phyloP scores from a whole-genome alignment of 2,888 invertebrate species.

The Ichneumoninae sp. region DNA sequence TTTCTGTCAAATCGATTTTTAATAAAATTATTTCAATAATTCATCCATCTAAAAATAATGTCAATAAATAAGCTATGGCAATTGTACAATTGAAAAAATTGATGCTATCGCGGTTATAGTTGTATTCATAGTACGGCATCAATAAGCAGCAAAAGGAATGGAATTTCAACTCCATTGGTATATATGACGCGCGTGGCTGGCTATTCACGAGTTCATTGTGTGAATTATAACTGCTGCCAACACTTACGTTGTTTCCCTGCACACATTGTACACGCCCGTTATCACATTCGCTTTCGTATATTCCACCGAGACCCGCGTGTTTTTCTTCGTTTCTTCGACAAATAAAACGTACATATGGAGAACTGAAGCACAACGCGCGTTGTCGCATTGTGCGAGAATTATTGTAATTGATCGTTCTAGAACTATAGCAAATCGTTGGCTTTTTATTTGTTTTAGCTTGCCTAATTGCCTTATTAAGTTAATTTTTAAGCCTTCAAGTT shows the following conservation, averaged over 20 bases:
- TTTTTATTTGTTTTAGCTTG: not conserved
- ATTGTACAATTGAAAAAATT: not conserved
- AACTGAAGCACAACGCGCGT: not conserved
- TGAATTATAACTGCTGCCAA: slow-evolving; percentile 61
- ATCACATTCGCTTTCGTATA: slow-evolving; percentile 26
- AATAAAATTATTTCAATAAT: not conserved
- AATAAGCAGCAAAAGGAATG: slow-evolving; percentile 65
- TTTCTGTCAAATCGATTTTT: too few species aligned
- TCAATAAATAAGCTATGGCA: not conserved
- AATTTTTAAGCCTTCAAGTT: not conserved
- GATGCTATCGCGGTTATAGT: slow-evolving; percentile 28
- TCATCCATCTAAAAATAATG: not conserved
- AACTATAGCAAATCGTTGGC: not conserved
- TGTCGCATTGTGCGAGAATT: not conserved
- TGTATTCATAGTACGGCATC: slow-evolving; percentile 49
- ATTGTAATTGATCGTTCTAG: not conserved
- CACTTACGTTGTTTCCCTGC: slow-evolving; percentile 33
- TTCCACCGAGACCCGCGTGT: not conserved
- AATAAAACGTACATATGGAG: not conserved
- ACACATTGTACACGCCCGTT: not conserved
- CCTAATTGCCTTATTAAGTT: not conserved
- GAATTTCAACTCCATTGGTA: slow-evolving; percentile 59
- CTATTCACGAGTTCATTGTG: slow-evolving; percentile 64
- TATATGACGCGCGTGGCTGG: slow-evolving; percentile 56
- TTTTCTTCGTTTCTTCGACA: not conserved